phyloP scores from a whole-genome alignment of 2,888 invertebrate genomes.

The Ectemnius continuus region DNA sequence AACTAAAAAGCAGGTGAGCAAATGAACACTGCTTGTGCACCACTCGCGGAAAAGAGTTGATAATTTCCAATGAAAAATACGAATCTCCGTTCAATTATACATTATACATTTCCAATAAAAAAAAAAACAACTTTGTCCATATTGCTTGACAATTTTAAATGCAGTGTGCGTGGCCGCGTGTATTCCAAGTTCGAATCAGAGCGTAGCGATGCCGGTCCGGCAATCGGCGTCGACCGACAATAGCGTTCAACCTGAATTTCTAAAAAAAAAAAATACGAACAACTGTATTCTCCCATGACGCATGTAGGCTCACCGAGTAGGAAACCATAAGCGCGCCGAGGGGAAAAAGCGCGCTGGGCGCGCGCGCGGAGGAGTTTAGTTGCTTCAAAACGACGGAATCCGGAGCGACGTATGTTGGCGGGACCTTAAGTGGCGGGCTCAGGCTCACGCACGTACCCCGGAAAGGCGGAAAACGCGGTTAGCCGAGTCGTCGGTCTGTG shows the following conservation, averaged over 20 bases:
- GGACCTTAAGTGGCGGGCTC: conserved; percentile 56
- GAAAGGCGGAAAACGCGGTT: conserved; percentile 57
- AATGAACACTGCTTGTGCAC: no score
- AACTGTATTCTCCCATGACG: not conserved
- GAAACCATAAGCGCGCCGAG: conserved; percentile 2
- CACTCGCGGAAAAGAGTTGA: no score
- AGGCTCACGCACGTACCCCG: conserved; percentile 56
- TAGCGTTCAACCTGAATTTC: conserved; percentile 70
- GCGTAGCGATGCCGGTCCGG: conserved; percentile 62
- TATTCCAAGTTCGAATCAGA: conserved; percentile 69
- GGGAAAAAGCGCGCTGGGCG: conserved; percentile 50
- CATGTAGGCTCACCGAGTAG: not conserved
- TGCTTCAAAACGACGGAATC: conserved; percentile 46
- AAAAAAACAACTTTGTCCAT: no score
- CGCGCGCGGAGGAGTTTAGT: conserved; percentile 56
- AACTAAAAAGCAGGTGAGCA: no score
- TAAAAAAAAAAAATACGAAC: conserved; percentile 48
- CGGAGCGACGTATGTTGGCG: conserved; percentile 52
- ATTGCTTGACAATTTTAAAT: not conserved
- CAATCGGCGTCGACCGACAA: conserved; percentile 55
- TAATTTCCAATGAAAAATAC: no score
- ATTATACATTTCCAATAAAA: no score
- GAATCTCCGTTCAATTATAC: no score
- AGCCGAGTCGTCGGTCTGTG: conserved; percentile 59
- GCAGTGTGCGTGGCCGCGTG: conserved; percentile 29